Evolutionary conservation across 2,113 vertebrate species (phyloP).

Genomic region (Pteropus alecto): DNA sequence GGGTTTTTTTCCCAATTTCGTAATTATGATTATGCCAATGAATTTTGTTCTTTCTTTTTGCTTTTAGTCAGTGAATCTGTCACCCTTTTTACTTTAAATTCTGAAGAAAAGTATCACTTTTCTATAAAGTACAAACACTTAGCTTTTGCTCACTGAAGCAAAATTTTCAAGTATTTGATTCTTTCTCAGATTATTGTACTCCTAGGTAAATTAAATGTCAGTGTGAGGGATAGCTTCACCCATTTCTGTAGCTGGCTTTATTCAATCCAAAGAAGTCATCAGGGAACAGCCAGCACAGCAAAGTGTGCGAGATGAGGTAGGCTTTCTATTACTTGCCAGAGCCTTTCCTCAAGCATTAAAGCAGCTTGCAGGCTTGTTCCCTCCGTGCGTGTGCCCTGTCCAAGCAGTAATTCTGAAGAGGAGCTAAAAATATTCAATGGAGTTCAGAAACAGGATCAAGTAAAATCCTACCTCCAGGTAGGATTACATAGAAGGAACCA

Average conservation of each 20-base stretch:
- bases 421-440: neutral
- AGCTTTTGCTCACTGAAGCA: constrained; percentile 53
- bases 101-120: constrained; percentile 56
- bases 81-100: neutral
- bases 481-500: neutral
- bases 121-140: neutral
- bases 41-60: neutral
- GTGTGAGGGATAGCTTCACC: constrained; percentile 37
- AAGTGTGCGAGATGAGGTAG: neutral
- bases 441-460: neutral
- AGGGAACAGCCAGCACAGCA: neutral
- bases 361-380: neutral
- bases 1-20: neutral
- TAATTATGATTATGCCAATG: neutral
- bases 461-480: neutral
- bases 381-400: neutral
- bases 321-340: constrained; percentile 21
- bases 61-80: neutral
- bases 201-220: constrained; percentile 69
- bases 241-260: constrained; percentile 41
- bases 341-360: neutral
- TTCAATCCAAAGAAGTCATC: constrained; percentile 36
- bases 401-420: neutral
- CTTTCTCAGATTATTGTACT: constrained; percentile 66
- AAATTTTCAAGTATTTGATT: constrained; percentile 54